Evolutionary conservation across 2,888 invertebrate species (phyloP).

Genomic region (Chloroclystis v-ata): DNA sequence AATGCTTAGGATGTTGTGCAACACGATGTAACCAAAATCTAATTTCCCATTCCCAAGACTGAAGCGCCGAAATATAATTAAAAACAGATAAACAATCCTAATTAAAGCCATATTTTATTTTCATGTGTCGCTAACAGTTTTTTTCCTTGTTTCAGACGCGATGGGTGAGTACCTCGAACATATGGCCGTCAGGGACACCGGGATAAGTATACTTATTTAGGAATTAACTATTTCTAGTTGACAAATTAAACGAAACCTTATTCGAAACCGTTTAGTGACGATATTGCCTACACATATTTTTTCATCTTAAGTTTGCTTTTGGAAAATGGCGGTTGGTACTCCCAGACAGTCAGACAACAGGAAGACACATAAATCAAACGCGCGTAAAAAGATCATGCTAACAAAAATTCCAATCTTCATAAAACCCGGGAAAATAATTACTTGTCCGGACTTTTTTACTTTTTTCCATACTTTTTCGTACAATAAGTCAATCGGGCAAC

Average conservation of each 20-base stretch:
- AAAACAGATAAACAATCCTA: slow-evolving; percentile 24
- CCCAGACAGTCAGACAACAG: slow-evolving; percentile 36
- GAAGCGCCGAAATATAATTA: slow-evolving; percentile 23
- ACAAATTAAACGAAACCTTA: neutral
- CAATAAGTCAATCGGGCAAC: slow-evolving; percentile 75
- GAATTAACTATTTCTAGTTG: neutral
- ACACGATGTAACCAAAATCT: slow-evolving; percentile 13
- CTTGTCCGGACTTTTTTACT: slow-evolving; percentile 35
- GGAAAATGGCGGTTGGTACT: slow-evolving; percentile 4
- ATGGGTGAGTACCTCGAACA: slow-evolving; percentile 82
- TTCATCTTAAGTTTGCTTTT: neutral
- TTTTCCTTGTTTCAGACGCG: slow-evolving; percentile 85
- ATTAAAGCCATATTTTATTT: slow-evolving; percentile 28
- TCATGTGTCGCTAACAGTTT: slow-evolving; percentile 34
- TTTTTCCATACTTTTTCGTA: slow-evolving; percentile 33
- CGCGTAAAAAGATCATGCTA: slow-evolving; percentile 62
- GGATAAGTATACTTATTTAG: slow-evolving; percentile 10
- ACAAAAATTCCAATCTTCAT: slow-evolving; percentile 74
- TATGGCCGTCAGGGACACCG: slow-evolving; percentile 43
- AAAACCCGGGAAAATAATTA: slow-evolving; percentile 73
- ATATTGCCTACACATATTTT: neutral
- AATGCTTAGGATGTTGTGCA: slow-evolving; percentile 19
- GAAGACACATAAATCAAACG: slow-evolving; percentile 65
- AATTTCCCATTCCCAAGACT: slow-evolving; percentile 21
- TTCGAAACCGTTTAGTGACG: neutral